These are phyloP conservation scores for Synanthedon myopaeformis DNA, from an alignment of 2,888 invertebrate species.

Conservation along the genomic window DNA sequence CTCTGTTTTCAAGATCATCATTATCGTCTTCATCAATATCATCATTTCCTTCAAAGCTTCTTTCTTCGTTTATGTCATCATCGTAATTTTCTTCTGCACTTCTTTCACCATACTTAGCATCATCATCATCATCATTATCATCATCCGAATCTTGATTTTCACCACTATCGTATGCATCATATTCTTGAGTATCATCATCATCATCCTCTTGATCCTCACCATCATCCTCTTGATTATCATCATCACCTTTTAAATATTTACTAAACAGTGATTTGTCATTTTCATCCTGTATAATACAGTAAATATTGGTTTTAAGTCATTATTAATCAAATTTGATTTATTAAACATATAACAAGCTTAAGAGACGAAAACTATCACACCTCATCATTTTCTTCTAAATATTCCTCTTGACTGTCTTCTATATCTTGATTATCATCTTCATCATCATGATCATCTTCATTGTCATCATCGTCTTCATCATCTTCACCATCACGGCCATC, in stretches of 20 bases:
- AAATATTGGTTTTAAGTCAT: not conserved
- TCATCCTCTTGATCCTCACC: conserved; percentile 23
- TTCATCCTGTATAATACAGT: conserved; percentile 8
- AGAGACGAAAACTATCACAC: conserved; percentile 22
- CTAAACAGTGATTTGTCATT: conserved; percentile 17
- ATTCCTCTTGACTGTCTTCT: conserved; percentile 36
- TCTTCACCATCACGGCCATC: conserved; percentile 30
- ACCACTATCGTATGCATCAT: conserved; percentile 16
- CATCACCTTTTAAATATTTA: conserved; percentile 9
- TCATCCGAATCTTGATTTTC: conserved; percentile 20
- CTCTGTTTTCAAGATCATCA: not conserved
- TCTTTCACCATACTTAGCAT: conserved; percentile 22
- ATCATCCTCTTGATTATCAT: conserved; percentile 21
- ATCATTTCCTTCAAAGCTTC: not conserved
- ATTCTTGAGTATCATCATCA: conserved; percentile 23
- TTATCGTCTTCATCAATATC: conserved; percentile 3
- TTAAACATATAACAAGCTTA: conserved; percentile 1
- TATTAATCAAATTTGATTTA: not conserved
- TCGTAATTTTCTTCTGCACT: conserved; percentile 28
- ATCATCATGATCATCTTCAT: conserved; percentile 23
- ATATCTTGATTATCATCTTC: conserved; percentile 23
- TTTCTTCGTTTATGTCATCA: conserved; percentile 6
- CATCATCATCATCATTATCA: conserved; percentile 30
- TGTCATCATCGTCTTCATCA: conserved; percentile 22
- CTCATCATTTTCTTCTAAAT: conserved; percentile 17